A percentile compares a stretch with the other conserved stretches of the same genome.
Conservation (phyloP, 2,888 invertebrate species). For the Drosophila neonasuta region DNA sequence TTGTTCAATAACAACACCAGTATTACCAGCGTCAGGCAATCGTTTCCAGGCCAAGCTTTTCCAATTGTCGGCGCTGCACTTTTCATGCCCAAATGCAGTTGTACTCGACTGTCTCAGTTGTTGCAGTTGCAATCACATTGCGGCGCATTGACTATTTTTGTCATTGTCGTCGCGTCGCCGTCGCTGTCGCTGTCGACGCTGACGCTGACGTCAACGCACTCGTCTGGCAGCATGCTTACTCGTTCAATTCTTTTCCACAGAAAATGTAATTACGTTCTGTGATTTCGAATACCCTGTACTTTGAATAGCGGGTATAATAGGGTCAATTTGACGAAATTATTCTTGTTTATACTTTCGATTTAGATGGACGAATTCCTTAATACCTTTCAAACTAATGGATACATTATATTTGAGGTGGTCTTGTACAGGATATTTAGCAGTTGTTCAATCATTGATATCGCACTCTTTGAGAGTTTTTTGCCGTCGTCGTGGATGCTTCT, state of each 20-base stretch:
- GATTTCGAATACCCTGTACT: conserved; percentile 54
- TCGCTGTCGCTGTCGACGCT: background rate
- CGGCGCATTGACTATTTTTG: conserved; percentile 65
- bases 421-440: conserved; percentile 6
- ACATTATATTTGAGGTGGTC: background rate
- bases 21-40: conserved; percentile 10
- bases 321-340: background rate
- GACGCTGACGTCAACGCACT: conserved; percentile 51
- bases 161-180: conserved; percentile 35
- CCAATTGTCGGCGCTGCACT: conserved; percentile 59
- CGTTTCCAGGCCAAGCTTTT: conserved; percentile 65
- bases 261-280: conserved; percentile 61
- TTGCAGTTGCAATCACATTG: conserved; percentile 31
- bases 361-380: no score
- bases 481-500: conserved; percentile 32
- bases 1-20: conserved; percentile 53
- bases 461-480: conserved; percentile 14
- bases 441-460: background rate
- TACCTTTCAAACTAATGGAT: background rate
- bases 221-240: conserved; percentile 63
- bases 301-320: background rate
- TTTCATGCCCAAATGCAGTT: conserved; percentile 70
- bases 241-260: conserved; percentile 63
- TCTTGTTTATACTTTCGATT: background rate
- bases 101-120: conserved; percentile 29